Conservation (phyloP, 2,797 vertebrate species). For the Anableps anableps region DNA sequence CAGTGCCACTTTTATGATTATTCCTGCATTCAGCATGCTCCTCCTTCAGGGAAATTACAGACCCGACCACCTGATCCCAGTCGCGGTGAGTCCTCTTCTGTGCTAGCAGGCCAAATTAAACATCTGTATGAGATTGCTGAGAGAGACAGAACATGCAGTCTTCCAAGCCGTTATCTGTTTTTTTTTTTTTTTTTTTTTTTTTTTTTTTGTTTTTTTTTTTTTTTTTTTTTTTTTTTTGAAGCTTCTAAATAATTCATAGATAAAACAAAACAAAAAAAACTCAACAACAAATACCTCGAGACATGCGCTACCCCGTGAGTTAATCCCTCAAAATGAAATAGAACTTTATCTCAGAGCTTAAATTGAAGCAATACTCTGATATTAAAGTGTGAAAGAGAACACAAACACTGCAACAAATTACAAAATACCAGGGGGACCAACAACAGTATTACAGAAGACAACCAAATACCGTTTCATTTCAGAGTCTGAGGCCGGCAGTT, state of each 20-base stretch:
- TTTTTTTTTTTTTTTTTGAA: conserved; percentile 67
- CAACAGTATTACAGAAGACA: conserved; percentile 65
- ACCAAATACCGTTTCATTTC: conserved; percentile 76
- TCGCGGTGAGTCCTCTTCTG: conserved; percentile 71
- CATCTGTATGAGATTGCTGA: conserved; percentile 75
- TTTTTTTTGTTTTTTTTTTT: conserved; percentile 68
- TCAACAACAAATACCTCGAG: conserved; percentile 82
- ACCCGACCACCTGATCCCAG: conserved; percentile 73
- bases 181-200: conserved; percentile 60
- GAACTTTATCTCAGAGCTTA: conserved; percentile 81
- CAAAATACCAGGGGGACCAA: conserved; percentile 73
- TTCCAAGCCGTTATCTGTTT: conserved; percentile 45
- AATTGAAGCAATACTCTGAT: conserved; percentile 85
- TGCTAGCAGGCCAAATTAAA: conserved; percentile 81
- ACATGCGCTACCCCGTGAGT: conserved; percentile 75
- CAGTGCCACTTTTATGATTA: conserved; percentile 78
- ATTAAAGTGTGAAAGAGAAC: conserved; percentile 83
- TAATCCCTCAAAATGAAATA: conserved; percentile 87
- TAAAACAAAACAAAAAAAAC: conserved; percentile 80
- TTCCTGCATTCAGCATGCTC: conserved; percentile 76
- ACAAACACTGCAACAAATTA: conserved; percentile 82
- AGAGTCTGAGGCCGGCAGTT: conserved; percentile 62
- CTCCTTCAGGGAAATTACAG: conserved; percentile 83
- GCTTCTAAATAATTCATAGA: conserved; percentile 87
- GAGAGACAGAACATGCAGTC: conserved; percentile 68